Percentiles rank a stretch among this genome's conserved stretches.
Evolutionary conservation across 2,113 vertebrate species (phyloP).

Genomic region (Thalassoma bifasciatum): DNA sequence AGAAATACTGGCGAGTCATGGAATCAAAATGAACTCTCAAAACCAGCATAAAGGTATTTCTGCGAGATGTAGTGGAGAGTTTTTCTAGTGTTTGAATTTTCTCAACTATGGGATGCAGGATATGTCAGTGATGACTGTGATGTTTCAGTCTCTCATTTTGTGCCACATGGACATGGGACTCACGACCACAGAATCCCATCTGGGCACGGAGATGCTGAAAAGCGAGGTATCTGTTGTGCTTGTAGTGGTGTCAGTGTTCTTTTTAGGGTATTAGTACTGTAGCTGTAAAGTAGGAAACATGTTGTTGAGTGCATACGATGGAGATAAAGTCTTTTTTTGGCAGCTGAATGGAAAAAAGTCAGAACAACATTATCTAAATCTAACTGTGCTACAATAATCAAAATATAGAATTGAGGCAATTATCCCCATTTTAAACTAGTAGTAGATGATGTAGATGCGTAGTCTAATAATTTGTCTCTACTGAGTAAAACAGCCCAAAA

Average conservation of each 20-base stretch:
- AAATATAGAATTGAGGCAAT: no score
- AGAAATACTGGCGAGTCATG: slow-evolving; percentile 10
- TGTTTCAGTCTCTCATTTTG: slow-evolving; percentile 7
- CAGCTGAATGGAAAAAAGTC: slow-evolving; percentile 13
- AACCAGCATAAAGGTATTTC: neutral
- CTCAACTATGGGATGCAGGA: neutral
- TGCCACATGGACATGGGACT: neutral
- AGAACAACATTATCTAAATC: no score
- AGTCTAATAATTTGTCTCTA: no score
- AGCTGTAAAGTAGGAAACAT: slow-evolving; percentile 6
- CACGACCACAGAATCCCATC: neutral
- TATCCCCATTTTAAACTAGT: neutral
- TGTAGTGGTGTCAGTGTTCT: neutral
- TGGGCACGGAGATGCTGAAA: slow-evolving; percentile 8
- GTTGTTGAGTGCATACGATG: slow-evolving; percentile 6
- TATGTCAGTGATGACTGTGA: neutral
- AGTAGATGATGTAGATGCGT: slow-evolving; percentile 1
- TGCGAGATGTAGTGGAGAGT: neutral
- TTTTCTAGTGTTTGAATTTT: no score
- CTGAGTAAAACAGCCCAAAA: slow-evolving; percentile 38
- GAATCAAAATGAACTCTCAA: neutral
- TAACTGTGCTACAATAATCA: no score
- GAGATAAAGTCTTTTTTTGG: slow-evolving; percentile 19
- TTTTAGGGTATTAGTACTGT: neutral
- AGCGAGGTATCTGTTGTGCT: slow-evolving; percentile 8